Percentiles rank a stretch among this genome's conserved stretches.
Evolutionary conservation across 1,140 invertebrate species (phyloP).

Genomic region (Tetraneura akinire): DNA sequence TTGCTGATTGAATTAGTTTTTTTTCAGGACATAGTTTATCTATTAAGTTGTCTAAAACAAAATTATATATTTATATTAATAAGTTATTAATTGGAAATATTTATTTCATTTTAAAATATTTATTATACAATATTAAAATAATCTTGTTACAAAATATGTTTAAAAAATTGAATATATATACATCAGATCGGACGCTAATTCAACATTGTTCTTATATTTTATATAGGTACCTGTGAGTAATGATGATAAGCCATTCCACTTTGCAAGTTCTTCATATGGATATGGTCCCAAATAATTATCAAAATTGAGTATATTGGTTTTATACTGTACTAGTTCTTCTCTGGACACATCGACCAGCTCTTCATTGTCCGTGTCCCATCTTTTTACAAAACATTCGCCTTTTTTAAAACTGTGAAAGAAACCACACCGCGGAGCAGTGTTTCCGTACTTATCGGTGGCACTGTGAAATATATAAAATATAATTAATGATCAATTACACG

Average conservation of each 20-base stretch:
- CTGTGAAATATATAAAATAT: conserved; percentile 58
- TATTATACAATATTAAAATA: too few relatives aligned
- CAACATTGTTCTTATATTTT: too few relatives aligned
- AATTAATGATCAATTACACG: not conserved
- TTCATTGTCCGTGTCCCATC: conserved; percentile 78
- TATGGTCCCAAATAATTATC: conserved; percentile 86
- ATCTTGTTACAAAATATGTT: too few relatives aligned
- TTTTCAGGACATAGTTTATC: conserved; percentile 66
- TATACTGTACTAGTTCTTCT: conserved; percentile 66
- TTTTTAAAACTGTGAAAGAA: conserved; percentile 87
- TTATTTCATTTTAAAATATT: too few relatives aligned
- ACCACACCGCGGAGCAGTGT: conserved; percentile 73
- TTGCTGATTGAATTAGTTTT: conserved; percentile 68
- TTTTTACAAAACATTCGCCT: conserved; percentile 81
- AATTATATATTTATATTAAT: not conserved
- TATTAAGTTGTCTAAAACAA: conserved; percentile 59
- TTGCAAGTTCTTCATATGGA: conserved; percentile 84
- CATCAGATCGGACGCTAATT: too few relatives aligned
- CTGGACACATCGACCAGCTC: conserved; percentile 64
- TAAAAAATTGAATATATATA: too few relatives aligned
- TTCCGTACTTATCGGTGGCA: conserved; percentile 63
- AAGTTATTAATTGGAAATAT: too few relatives aligned
- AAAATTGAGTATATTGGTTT: conserved; percentile 73
- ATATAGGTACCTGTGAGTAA: conserved; percentile 66
- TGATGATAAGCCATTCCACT: conserved; percentile 82